Conservation (phyloP, 1,140 invertebrate species). For the Achatina immaculata region DNA sequence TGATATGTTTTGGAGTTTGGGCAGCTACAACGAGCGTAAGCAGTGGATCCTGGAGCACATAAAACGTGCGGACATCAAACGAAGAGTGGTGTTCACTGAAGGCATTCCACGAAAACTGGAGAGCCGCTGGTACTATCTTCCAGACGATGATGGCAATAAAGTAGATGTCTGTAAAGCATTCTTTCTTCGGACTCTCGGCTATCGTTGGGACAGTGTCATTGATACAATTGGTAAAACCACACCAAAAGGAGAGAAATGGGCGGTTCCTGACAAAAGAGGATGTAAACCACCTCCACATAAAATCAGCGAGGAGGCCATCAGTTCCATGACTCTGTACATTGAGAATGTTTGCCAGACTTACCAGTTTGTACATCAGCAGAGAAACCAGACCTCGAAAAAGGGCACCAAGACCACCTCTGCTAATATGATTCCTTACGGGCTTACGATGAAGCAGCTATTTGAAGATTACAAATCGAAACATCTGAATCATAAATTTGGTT, state of each 20-base stretch:
- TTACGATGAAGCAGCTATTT: conserved; percentile 30
- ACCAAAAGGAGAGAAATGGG: conserved; percentile 20
- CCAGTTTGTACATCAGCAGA: not conserved
- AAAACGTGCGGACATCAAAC: conserved; percentile 18
- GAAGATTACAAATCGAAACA: conserved; percentile 32
- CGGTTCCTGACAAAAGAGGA: conserved; percentile 11
- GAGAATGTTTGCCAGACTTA: conserved; percentile 7
- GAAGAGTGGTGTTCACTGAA: not conserved
- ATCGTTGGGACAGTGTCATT: conserved; percentile 27
- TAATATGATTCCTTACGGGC: conserved; percentile 3
- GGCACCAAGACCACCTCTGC: not conserved
- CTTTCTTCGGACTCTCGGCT: conserved; percentile 22
- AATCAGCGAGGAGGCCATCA: conserved; percentile 29
- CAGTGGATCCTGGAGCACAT: conserved; percentile 27
- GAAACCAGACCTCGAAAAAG: not conserved
- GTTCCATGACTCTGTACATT: conserved; percentile 18
- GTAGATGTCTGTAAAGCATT: conserved; percentile 20
- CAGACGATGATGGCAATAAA: not conserved
- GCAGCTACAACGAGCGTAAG: conserved; percentile 23
- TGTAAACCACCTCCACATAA: conserved; percentile 9
- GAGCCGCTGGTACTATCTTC: conserved; percentile 21
- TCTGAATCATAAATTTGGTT: conserved; percentile 30
- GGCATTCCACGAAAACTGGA: conserved; percentile 8
- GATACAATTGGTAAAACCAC: conserved; percentile 33
- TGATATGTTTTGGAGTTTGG: conserved; percentile 23